phyloP scores from a whole-genome alignment of 2,113 vertebrate species.

The Anoplopoma fimbria region DNA sequence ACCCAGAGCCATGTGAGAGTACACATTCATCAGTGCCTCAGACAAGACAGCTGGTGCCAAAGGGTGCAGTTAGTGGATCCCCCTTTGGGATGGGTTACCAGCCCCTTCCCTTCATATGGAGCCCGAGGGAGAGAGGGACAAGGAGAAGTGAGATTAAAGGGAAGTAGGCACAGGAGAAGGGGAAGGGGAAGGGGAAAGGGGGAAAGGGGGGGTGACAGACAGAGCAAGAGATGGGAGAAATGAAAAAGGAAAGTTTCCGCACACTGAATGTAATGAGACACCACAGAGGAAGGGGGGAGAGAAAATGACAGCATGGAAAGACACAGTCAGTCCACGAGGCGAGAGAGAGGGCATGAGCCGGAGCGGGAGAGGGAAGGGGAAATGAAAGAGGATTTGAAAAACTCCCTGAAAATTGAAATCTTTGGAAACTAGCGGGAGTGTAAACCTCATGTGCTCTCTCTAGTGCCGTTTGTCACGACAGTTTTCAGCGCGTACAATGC shows the following conservation, averaged over 20 bases:
- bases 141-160: constrained; percentile 64
- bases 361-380: not conserved
- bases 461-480: not conserved
- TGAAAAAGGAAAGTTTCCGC: constrained; percentile 69
- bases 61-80: constrained; percentile 69
- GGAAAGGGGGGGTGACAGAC: constrained; percentile 41
- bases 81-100: constrained; percentile 61
- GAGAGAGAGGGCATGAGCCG: constrained; percentile 17
- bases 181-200: no score
- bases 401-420: constrained; percentile 27
- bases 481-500: not conserved
- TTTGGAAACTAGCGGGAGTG: constrained; percentile 33
- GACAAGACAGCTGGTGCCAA: constrained; percentile 76
- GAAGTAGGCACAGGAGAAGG: constrained; percentile 45
- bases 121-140: constrained; percentile 56
- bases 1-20: constrained; percentile 40
- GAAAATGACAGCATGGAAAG: constrained; percentile 75
- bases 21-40: constrained; percentile 54
- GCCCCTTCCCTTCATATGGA: constrained; percentile 58
- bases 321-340: constrained; percentile 47
- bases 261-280: constrained; percentile 73
- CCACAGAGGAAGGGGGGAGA: constrained; percentile 7
- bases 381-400: constrained; percentile 37
- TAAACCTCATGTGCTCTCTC: constrained; percentile 18
- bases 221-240: constrained; percentile 47